Evolutionary conservation across 2,113 vertebrate genomes (phyloP), one percentile per base, ranked within the genome.

Genomic region (Myotis yumanensis): DNA sequence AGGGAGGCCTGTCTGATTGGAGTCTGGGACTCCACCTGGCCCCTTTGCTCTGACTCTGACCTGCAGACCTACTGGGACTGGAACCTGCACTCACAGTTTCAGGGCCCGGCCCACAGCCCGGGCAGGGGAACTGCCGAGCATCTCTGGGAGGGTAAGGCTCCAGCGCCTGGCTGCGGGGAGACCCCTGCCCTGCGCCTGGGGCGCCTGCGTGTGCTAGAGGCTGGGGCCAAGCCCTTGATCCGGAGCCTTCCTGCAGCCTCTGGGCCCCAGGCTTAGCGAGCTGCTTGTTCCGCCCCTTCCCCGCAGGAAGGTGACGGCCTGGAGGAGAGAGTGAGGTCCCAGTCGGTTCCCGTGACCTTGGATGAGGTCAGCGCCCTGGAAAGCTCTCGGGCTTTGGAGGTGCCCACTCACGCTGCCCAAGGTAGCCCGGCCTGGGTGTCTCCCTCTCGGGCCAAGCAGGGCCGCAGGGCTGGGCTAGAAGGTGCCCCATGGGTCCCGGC

Each of bases 281-380:
- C 22, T 46, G 35, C 64, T 71, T 80, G 28, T 48, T 90, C 77
- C 96, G 35, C 64, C 64, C 80, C 23, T 48, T 91, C 77, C 96
- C 89, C 0, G 4, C 96, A 99, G 98, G 97, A 97, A 93, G 4
- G 2, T 20, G 91, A 97, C 71, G 92, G 52, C 86, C 80, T n/a
- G 0, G 96, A 97, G 73, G 98, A 97, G 93, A 98, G 97, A 51
- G 95, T 97, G 82, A 98, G 98, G 97, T 98, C 99, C 10, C 98
- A 94, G 94, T 99, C 99, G 0, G 98, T 98, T 7, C 99, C 99
- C n/a, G 95, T 98, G 9, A 95, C 98, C 66, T 98, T 98, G 0
- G 98, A 98, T 37, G 98, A 96, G 0, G 79, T 96, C 76, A 94
- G 94, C 30, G 96, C 98, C 51, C 96, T 98, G 16, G 98, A 96